Percentiles rank a stretch among this genome's conserved stretches.
phyloP scores from a whole-genome alignment of 2,113 vertebrate genomes.

The Tamias sibiricus region DNA sequence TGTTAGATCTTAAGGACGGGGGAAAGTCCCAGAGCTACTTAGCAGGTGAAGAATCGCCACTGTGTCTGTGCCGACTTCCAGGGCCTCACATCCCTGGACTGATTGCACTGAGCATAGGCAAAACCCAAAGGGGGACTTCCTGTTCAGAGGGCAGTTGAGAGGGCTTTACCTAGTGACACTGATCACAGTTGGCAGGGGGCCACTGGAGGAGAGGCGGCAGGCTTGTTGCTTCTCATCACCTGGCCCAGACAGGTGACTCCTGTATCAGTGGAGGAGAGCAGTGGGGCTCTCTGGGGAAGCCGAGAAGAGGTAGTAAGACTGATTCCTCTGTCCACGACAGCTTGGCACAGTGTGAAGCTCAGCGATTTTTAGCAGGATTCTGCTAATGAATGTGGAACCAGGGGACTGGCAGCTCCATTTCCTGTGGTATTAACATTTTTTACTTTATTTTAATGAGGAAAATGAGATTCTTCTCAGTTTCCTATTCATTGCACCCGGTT shows the following conservation, averaged over 20 bases:
- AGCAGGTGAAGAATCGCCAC: conserved; percentile 70
- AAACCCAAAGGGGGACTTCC: conserved; percentile 62
- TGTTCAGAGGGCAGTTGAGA: conserved; percentile 64
- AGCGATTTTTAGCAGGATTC: conserved; percentile 59
- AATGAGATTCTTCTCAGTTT: conserved; percentile 18
- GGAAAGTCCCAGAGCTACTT: conserved; percentile 67
- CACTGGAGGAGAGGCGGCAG: neutral
- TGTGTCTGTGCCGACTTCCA: conserved; percentile 46
- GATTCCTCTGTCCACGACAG: conserved; percentile 3
- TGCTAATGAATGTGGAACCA: conserved; percentile 51
- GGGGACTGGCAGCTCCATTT: conserved; percentile 54
- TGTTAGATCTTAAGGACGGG: conserved; percentile 48
- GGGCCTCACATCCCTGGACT: conserved; percentile 61
- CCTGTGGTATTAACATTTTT: conserved; percentile 77
- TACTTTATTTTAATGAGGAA: conserved; percentile 72
- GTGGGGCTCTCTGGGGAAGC: conserved; percentile 25
- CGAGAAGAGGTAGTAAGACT: neutral
- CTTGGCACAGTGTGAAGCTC: neutral
- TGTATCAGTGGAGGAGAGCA: neutral
- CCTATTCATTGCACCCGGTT: conserved; percentile 54
- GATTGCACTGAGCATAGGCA: conserved; percentile 45
- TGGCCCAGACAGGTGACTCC: conserved; percentile 53
- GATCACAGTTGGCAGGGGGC: conserved; percentile 65
- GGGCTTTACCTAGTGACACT: conserved; percentile 64
- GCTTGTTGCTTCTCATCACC: conserved; percentile 50